These are phyloP conservation scores for Caenorhabditis drosophilae DNA, from an alignment of 2,888 invertebrate species.

Conservation along the genomic window DNA sequence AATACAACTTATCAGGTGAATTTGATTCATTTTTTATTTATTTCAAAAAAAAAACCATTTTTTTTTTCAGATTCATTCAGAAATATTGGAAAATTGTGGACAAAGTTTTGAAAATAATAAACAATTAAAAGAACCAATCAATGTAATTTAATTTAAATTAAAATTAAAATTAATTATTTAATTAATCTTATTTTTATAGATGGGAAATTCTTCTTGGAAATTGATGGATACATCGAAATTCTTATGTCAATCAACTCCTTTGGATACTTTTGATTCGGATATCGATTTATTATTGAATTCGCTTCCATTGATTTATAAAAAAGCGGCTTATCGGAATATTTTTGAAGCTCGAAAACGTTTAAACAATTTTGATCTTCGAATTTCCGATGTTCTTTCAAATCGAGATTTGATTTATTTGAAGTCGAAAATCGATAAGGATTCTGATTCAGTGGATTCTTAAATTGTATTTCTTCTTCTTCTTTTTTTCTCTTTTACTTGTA, in stretches of 20 bases:
- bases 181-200: no score
- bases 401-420: slow-evolving; percentile 28
- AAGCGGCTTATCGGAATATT: slow-evolving; percentile 16
- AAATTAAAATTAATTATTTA: background rate
- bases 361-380: slow-evolving; percentile 1
- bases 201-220: slow-evolving; percentile 18
- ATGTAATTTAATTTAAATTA: slow-evolving; percentile 11
- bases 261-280: slow-evolving; percentile 10
- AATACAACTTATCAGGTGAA: slow-evolving; percentile 25
- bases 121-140: slow-evolving; percentile 24
- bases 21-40: no score
- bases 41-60: background rate
- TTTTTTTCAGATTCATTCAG: slow-evolving; percentile 16
- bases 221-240: slow-evolving; percentile 28
- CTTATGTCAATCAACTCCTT: slow-evolving; percentile 20
- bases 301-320: slow-evolving; percentile 22
- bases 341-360: slow-evolving; percentile 9
- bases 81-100: slow-evolving; percentile 17
- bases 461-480: no score
- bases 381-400: slow-evolving; percentile 19
- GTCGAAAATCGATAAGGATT: slow-evolving; percentile 33
- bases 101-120: slow-evolving; percentile 13
- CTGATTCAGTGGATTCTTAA: no score
- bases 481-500: no score
- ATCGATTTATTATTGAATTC: slow-evolving; percentile 15